Conservation (phyloP, 2,113 vertebrate genomes). For the Ceyx melanurus region DNA sequence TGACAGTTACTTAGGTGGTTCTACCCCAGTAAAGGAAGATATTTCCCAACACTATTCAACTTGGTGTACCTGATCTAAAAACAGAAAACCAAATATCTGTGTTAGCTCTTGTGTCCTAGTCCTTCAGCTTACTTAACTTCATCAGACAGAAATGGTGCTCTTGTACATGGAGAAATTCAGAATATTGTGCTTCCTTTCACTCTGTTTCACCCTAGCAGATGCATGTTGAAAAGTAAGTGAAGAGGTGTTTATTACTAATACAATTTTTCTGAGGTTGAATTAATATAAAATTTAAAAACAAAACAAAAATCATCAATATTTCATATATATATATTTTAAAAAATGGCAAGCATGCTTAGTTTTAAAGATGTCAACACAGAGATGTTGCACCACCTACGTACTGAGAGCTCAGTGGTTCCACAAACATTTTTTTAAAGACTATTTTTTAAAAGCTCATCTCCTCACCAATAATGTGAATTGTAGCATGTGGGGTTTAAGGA, state of each 20-base stretch:
- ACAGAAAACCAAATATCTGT: not conserved
- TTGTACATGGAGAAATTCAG: not conserved
- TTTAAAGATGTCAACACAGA: not conserved
- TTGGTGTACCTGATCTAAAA: not conserved
- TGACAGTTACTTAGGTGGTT: not conserved
- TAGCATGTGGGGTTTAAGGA: slow-evolving; percentile 37
- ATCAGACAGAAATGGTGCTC: not conserved
- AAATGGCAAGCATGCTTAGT: not conserved
- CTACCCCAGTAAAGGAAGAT: fast-evolving
- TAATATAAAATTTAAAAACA: not conserved
- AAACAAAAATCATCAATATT: not conserved
- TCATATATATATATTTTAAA: no score
- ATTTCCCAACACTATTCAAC: not conserved
- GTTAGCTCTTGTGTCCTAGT: not conserved
- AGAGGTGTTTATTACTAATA: not conserved
- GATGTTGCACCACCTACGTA: not conserved
- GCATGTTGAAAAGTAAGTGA: not conserved
- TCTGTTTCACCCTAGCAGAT: not conserved
- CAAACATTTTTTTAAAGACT: not conserved
- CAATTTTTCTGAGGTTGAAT: not conserved
- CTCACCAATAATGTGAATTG: not conserved
- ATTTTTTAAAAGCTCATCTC: not conserved
- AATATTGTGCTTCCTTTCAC: not conserved
- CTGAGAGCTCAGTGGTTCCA: not conserved
- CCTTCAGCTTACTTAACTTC: not conserved